Evolutionary conservation across 2,797 vertebrate species (phyloP), one percentile per base, ranked within the genome.

Genomic region (Chloroceryle amazona): DNA sequence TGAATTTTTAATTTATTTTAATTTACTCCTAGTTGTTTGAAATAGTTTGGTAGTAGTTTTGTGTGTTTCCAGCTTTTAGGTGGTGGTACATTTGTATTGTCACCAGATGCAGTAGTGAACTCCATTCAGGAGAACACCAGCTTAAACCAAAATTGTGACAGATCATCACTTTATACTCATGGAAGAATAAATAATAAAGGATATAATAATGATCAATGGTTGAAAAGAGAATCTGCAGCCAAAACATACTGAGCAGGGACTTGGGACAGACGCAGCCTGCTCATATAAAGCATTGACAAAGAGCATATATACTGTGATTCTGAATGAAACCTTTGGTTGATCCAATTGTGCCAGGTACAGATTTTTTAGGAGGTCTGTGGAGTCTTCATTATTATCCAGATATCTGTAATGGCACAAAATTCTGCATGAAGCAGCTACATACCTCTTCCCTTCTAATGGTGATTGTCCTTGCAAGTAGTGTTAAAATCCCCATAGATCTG

Each of bases 151-250:
- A 61, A 31, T 13, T 58, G n/a, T 61, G 65, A 28, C 21, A 35
- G 29, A 17, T 42, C 37, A 39, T 81, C 21, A 8, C 28, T 82
- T 78, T 75, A 26, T 46, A 26, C 13, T 44, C 20, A 2, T 11
- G n/a, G n/a, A 68, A 70, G 1, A 78, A 63, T 63, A 71, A 91
- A 82, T 44, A 73, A 75, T 37, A 33, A 28, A 92, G 47, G 26
- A 58, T 42, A 11, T 21, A 15, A 19, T 35, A 71, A 33, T 0
- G 0, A 31, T 65, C n/a, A 7, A 1, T 51, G 41, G 5, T 31
- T 65, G 41, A 37, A 54, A 22, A 66, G 51, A 78, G 25, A 55
- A 68, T 91, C 46, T 47, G 68, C 51, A 83, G 80, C 15, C 51
- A 81, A 39, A 58, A 22, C 11, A 5, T 33, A 17, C 28, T 8